These are phyloP conservation scores for Apantesis nais DNA, from an alignment of 2,888 invertebrate species.

Conservation along the genomic window DNA sequence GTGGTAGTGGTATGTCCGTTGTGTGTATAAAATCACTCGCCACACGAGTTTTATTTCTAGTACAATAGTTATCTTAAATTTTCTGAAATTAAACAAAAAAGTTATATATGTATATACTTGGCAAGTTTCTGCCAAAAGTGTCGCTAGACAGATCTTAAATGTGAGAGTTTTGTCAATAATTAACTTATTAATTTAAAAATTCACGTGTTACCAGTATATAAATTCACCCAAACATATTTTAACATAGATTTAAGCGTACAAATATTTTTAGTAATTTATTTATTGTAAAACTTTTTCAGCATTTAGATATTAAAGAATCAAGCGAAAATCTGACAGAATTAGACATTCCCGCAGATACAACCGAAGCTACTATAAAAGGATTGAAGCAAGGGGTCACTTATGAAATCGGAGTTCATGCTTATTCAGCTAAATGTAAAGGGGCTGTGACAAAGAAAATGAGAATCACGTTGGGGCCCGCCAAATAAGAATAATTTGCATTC, in stretches of 20 bases:
- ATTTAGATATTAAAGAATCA: not conserved
- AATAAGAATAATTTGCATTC: not conserved
- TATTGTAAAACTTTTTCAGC: not conserved
- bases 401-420: not conserved
- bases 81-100: too few species aligned
- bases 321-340: not conserved
- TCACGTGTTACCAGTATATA: too few species aligned
- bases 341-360: conserved; percentile 2
- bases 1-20: too few species aligned
- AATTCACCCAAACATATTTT: too few species aligned
- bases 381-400: not conserved
- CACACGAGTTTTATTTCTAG: too few species aligned
- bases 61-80: too few species aligned
- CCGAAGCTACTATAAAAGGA: not conserved
- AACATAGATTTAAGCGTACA: not conserved
- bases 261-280: not conserved
- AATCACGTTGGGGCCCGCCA: not conserved
- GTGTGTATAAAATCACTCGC: too few species aligned
- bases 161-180: too few species aligned
- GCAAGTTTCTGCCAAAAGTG: too few species aligned
- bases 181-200: too few species aligned
- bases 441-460: not conserved
- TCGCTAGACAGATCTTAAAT: too few species aligned
- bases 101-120: too few species aligned
- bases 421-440: not conserved